Evolutionary conservation across 2,888 invertebrate genomes (phyloP), one percentile per base, ranked within the genome.

Genomic region (Apodemia zela): DNA sequence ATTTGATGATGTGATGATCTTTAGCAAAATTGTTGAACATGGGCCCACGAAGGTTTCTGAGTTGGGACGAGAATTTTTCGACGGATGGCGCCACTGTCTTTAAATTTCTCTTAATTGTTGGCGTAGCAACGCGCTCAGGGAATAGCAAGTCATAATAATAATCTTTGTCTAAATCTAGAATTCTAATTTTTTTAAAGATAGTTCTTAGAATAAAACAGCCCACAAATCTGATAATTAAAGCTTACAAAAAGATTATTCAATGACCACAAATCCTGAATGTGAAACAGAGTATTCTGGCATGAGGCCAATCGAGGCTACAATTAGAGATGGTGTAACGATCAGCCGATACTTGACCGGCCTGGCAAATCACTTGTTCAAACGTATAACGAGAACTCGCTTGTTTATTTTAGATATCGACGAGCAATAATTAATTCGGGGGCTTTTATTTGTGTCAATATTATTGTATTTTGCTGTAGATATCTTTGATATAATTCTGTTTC

Each of bases 211-310:
- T 38, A 38, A 38, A 10, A 38, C 38, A 38, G 11, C 38, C 38
- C 11, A 11, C 38, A 38, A 38, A 38, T 38, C 38, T 38, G 38
- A 38, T 38, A 51, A 51, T 51, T 18, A 51, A 51, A 18, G 17
- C 49, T 51, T 18, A 18, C 49, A 51, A 51, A 66, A 66, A 33
- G 66, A 63, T 61, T 60, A 66, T 66, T 63, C 61, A 64, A 61
- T 64, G 60, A 64, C 66, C 66, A 60, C 66, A 66, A 64, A 62
- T 64, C 60, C 64, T 60, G 60, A 61, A 60, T 51, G 62, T 57
- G 66, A 59, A 49, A 63, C 62, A 38, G 64, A 51, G 51, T 51
- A 51, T 51, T 51, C 64, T 66, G 66, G 66, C 66, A 42, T 13
- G 33, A 33, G 38, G 62, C 66, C 66, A 66, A 64, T 61, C 57